These are phyloP conservation scores for Pomatorhinus ruficollis DNA, from an alignment of 2,113 vertebrate species.

Conservation along the genomic window DNA sequence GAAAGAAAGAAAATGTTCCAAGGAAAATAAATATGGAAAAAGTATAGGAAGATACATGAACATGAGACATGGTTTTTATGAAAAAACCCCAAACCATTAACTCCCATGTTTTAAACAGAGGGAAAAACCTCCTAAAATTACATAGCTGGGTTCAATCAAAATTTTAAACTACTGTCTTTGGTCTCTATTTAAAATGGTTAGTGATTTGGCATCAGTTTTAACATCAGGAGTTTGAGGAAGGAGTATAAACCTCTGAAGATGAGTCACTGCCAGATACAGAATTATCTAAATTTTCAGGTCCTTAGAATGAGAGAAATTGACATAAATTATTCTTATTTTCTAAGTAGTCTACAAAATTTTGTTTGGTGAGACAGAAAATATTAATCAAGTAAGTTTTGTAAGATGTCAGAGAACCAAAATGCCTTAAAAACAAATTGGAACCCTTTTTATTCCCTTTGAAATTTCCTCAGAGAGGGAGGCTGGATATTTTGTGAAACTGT, in stretches of 20 bases:
- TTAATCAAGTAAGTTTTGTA: background rate
- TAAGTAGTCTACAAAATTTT: background rate
- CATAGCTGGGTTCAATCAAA: background rate
- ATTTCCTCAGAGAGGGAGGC: background rate
- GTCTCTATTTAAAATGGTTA: background rate
- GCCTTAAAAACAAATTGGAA: background rate
- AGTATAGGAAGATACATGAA: background rate
- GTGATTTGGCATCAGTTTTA: background rate
- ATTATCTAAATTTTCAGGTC: background rate
- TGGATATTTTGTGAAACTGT: conserved; percentile 8
- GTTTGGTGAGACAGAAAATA: background rate
- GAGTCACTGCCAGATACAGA: background rate
- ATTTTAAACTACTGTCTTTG: background rate
- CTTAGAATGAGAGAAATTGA: background rate
- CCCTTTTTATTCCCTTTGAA: background rate
- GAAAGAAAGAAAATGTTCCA: background rate
- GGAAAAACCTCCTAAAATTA: background rate
- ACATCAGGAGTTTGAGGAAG: background rate
- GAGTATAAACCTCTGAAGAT: background rate
- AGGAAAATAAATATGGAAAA: background rate
- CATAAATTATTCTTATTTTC: background rate
- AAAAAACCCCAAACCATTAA: accelerated
- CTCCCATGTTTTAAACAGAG: background rate
- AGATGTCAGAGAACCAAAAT: background rate
- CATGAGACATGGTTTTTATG: accelerated